These are phyloP conservation scores for Trissolcus brochymenae DNA, from an alignment of 2,888 invertebrate species.

Conservation along the genomic window DNA sequence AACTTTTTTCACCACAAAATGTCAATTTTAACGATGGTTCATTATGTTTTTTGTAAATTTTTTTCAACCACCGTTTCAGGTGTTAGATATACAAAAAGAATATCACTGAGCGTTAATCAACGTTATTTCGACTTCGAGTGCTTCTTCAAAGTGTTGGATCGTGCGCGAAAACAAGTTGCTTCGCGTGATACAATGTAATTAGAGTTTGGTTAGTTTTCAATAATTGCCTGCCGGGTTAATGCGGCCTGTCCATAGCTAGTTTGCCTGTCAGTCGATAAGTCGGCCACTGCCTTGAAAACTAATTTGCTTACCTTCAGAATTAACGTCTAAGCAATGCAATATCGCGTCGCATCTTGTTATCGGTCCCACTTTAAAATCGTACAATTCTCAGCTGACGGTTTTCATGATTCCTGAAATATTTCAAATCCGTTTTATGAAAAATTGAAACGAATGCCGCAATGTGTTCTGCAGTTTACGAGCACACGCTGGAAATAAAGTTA, in stretches of 20 bases:
- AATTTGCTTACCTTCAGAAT: slow-evolving; percentile 60
- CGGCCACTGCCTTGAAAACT: slow-evolving; percentile 60
- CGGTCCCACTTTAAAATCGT: background rate
- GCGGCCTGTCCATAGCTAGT: slow-evolving; percentile 61
- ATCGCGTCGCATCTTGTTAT: slow-evolving; percentile 54
- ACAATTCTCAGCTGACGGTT: background rate
- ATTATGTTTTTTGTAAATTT: background rate
- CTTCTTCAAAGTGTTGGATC: slow-evolving; percentile 47
- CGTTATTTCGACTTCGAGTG: slow-evolving; percentile 52
- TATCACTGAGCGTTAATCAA: slow-evolving; percentile 40
- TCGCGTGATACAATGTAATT: slow-evolving; percentile 64
- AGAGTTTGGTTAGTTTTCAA: slow-evolving; percentile 68
- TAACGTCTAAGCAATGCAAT: slow-evolving; percentile 57
- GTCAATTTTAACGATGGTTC: background rate
- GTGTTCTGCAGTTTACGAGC: no score
- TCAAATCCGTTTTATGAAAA: background rate
- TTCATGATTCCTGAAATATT: no score
- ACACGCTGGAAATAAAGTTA: no score
- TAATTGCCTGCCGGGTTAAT: slow-evolving; percentile 62
- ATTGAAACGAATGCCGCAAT: no score
- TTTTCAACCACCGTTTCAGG: slow-evolving; percentile 22
- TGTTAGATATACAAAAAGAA: slow-evolving; percentile 24
- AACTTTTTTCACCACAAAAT: no score
- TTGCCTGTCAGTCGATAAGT: slow-evolving; percentile 62
- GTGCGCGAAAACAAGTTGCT: slow-evolving; percentile 57